Evolutionary conservation across 2,888 invertebrate genomes (phyloP), one percentile per base, ranked within the genome.

Genomic region (Cheilosia vernalis): DNA sequence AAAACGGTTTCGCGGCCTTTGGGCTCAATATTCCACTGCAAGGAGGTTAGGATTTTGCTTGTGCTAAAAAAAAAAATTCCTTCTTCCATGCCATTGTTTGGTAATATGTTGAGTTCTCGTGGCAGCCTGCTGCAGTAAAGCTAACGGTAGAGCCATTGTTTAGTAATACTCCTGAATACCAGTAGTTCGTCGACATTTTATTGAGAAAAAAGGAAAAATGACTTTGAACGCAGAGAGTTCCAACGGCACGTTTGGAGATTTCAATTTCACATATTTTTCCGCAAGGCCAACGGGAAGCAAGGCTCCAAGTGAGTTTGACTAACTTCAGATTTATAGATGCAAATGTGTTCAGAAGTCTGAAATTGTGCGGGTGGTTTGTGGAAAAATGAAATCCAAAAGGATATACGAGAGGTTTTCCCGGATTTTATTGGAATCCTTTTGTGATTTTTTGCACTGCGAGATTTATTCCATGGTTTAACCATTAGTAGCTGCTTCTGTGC

Each of bases 241-340:
- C 9, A 13, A 13, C 5, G 37, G 56, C 40, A 47, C 61, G 27
- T 9, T 64, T 60, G 19, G 72, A 66, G 60, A 67, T 63, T 69
- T 83, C 67, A 69, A 73, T 78, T 83, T 78, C 44, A 33, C 55
- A 63, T 67, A 67, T 70, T 82, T 53, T 70, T 9, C 17, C 6
- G 37, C 17, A n/a, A 21, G 19, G 10, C 44, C 2, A 13, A 42
- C 21, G 56, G 17, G 24, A 47, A 21, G 30, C 53, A 42, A 21
- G 53, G 42, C 64, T 51, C 21, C 13, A 51, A 51, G 55, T 61
- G 9, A 49, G 51, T 51, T 47, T 51, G 73, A 84, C 79, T 74
- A 79, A 74, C 79, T 84, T 74, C 61, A 70, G 74, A 84, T 80
- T 84, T 84, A 80, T 84, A 56, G 74, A 84, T 74, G 84, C 79